Evolutionary conservation across 92 coral and sea anemone genomes (phyloP).

Genomic region (Bergia puertoricense): DNA sequence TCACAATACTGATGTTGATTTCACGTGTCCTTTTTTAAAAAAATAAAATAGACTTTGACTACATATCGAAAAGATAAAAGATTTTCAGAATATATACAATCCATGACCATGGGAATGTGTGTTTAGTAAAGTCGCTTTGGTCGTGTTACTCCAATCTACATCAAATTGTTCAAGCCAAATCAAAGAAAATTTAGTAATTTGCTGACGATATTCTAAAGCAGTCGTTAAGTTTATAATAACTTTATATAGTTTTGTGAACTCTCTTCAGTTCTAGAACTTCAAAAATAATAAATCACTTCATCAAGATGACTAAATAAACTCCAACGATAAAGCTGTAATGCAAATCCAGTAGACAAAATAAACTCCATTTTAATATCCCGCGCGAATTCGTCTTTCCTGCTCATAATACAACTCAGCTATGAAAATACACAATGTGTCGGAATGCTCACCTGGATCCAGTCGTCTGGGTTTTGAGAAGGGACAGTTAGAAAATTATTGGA

Average conservation of each 20-base stretch:
- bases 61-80: neutral
- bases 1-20: slow-evolving; percentile 1
- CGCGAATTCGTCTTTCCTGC: neutral
- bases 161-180: neutral
- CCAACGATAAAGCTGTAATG: slow-evolving; percentile 10
- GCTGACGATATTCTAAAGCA: neutral
- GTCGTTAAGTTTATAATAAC: neutral
- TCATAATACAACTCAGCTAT: neutral
- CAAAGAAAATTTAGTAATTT: neutral
- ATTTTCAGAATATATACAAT: neutral
- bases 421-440: neutral
- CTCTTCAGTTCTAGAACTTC: slow-evolving; percentile 27
- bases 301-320: slow-evolving; percentile 28
- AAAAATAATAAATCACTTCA: slow-evolving; percentile 32
- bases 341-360: slow-evolving; percentile 23
- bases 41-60: neutral
- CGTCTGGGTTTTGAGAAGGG: slow-evolving; percentile 61
- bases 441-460: slow-evolving; percentile 78
- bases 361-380: slow-evolving; percentile 10
- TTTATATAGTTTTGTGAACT: neutral
- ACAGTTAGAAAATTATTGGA: slow-evolving; percentile 30
- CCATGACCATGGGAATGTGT: slow-evolving; percentile 23
- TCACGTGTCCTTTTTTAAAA: neutral
- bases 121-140: neutral
- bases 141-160: neutral